Evolutionary conservation across 2,113 vertebrate species (phyloP).

Genomic region (Cochlearius cochlearius): DNA sequence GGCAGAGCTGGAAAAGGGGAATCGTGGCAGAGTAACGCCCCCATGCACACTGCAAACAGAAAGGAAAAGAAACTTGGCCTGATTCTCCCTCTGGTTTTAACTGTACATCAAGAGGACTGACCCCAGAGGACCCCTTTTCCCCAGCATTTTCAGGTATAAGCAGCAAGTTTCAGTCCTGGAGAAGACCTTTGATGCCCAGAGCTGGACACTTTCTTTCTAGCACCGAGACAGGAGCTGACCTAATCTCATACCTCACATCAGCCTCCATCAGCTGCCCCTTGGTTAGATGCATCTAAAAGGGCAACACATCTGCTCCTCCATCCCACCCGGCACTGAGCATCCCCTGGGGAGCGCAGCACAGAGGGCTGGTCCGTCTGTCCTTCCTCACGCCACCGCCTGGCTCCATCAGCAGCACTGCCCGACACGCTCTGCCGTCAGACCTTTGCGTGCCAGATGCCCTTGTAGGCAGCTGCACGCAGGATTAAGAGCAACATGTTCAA

Average conservation of each 20-base stretch:
- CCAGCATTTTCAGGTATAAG: not conserved
- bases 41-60: not conserved
- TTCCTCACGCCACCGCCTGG: not conserved
- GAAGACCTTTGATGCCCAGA: not conserved
- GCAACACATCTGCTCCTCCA: not conserved
- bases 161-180: not conserved
- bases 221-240: not conserved
- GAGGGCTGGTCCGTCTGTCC: not conserved
- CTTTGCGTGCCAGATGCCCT: not conserved
- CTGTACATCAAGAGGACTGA: not conserved
- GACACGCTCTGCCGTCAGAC: not conserved
- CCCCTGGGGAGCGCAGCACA: not conserved
- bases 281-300: not conserved
- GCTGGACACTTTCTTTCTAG: not conserved
- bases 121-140: not conserved
- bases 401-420: fast-evolving
- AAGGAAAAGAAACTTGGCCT: not conserved
- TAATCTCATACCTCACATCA: not conserved
- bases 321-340: fast-evolving
- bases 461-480: not conserved
- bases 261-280: not conserved
- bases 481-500: not conserved
- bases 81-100: not conserved
- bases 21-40: not conserved
- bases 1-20: not conserved